A percentile compares a stretch with the other conserved stretches of the same genome.
Conservation (phyloP, 1,140 invertebrate species). For the Aphis gossypii region DNA sequence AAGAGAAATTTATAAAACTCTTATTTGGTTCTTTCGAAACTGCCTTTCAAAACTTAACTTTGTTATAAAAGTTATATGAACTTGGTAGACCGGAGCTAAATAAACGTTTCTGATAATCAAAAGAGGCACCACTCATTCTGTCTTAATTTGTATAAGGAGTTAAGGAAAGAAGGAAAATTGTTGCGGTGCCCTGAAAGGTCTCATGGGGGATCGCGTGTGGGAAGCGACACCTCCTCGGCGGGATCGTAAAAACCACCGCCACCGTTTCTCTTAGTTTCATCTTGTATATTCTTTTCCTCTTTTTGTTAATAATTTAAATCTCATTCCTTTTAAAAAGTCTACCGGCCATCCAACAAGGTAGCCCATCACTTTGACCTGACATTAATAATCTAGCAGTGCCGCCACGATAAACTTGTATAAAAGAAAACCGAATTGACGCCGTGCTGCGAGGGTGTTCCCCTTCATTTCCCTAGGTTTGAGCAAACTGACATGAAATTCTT, state of each 20-base stretch:
- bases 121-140: constrained; percentile 13
- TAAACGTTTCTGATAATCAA: constrained; percentile 39
- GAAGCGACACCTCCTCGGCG: constrained; percentile 36
- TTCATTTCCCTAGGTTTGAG: not conserved
- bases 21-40: not conserved
- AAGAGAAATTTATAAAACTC: not conserved
- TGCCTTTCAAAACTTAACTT: constrained; percentile 1
- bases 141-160: constrained; percentile 50
- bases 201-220: constrained; percentile 26
- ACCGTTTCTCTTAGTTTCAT: not conserved
- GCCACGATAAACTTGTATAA: constrained; percentile 28
- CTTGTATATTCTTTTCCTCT: constrained; percentile 28
- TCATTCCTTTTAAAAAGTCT: constrained; percentile 58
- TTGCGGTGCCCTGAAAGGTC: constrained; percentile 52
- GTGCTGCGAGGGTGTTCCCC: not conserved
- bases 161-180: constrained; percentile 25
- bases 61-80: constrained; percentile 26
- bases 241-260: constrained; percentile 25
- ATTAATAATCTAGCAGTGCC: constrained; percentile 42
- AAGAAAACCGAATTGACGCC: constrained; percentile 37
- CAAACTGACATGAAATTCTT: constrained; percentile 28
- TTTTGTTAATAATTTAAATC: constrained; percentile 58
- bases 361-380: constrained; percentile 55
- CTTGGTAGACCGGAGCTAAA: not conserved
- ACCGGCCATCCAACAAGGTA: constrained; percentile 23